phyloP scores from a whole-genome alignment of 2,113 vertebrate species.

The Plecturocebus donacophilus region DNA sequence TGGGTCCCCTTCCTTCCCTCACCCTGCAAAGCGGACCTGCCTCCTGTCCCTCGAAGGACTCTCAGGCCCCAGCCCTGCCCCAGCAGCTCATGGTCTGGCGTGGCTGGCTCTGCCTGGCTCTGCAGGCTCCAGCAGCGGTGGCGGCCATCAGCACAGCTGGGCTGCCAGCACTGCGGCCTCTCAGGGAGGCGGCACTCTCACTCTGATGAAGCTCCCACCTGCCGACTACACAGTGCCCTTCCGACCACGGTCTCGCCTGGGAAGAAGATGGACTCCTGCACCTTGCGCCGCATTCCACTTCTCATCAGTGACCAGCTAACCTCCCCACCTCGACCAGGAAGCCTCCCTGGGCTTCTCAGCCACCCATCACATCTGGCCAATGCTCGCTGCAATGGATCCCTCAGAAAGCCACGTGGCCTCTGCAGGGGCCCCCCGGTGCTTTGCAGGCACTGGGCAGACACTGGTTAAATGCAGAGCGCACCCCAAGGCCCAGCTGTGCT shows the following conservation, averaged over 20 bases:
- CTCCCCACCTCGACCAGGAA: neutral
- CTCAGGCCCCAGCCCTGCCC: neutral
- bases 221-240: neutral
- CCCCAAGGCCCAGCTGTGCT: accelerated
- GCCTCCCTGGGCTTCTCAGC: neutral
- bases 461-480: too few relatives aligned
- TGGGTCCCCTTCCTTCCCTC: neutral
- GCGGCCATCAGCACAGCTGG: neutral
- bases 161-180: too few relatives aligned
- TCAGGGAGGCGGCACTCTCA: neutral
- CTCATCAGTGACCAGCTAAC: neutral
- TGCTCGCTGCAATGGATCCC: neutral
- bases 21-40: neutral
- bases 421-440: neutral
- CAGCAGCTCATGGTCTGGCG: neutral
- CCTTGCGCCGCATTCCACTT: neutral
- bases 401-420: neutral
- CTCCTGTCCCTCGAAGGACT: neutral
- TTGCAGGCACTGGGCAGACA: neutral
- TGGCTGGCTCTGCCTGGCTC: neutral
- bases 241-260: accelerated
- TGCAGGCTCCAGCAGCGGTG: neutral
- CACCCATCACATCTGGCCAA: neutral
- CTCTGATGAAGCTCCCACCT: neutral
- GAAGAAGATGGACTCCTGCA: neutral